Conservation (phyloP, 1,140 invertebrate genomes). For the Saccostrea echinata region DNA sequence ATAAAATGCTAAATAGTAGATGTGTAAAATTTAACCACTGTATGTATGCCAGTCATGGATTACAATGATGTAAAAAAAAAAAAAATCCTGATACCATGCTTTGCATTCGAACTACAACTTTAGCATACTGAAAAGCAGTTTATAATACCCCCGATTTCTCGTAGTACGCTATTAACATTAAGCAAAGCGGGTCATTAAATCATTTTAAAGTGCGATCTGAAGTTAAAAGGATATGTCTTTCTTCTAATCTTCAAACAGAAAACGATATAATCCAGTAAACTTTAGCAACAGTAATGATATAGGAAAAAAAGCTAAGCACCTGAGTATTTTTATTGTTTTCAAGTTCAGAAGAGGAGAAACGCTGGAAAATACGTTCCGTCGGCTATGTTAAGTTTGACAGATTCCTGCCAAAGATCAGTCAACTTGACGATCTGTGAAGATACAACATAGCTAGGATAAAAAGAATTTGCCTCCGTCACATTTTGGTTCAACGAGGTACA, state of each 20-base stretch:
- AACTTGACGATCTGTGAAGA: conserved; percentile 28
- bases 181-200: not conserved
- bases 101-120: too few species aligned
- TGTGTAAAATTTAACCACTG: too few species aligned
- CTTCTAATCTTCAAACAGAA: not conserved
- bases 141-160: not conserved
- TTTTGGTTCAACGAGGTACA: conserved; percentile 31
- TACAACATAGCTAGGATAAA: conserved; percentile 19
- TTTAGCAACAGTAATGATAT: not conserved
- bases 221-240: not conserved
- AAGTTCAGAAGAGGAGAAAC: conserved; percentile 1
- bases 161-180: not conserved
- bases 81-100: too few species aligned
- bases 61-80: too few species aligned
- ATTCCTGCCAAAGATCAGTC: conserved; percentile 33
- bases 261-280: not conserved
- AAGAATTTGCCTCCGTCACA: conserved; percentile 36
- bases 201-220: not conserved
- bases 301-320: not conserved
- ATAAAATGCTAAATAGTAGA: too few species aligned
- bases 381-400: conserved; percentile 30
- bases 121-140: too few species aligned
- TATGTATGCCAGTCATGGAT: too few species aligned
- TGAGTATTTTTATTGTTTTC: conserved; percentile 5
- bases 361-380: not conserved